Conservation (phyloP, 2,797 vertebrate genomes). For the Phrynocephalus forsythii region DNA sequence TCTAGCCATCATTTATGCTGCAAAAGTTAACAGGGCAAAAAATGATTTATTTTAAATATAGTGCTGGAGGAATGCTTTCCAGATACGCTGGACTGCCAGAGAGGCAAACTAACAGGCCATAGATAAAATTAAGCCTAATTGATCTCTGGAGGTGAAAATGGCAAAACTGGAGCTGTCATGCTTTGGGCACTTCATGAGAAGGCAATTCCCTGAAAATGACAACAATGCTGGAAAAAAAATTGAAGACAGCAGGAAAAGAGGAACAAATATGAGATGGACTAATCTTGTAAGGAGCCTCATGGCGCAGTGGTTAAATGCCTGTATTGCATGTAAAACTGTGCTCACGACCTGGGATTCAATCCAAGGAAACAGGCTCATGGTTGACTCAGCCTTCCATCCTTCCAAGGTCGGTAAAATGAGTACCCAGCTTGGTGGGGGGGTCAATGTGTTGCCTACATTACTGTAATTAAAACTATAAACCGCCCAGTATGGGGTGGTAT, state of each 20-base stretch:
- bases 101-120: not conserved
- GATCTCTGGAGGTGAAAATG: not conserved
- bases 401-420: too few relatives aligned
- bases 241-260: not conserved
- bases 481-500: too few relatives aligned
- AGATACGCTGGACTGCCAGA: not conserved
- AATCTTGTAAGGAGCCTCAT: too few relatives aligned
- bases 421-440: too few relatives aligned
- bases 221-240: not conserved
- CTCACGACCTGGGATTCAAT: too few relatives aligned
- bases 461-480: too few relatives aligned
- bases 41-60: not conserved
- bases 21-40: not conserved
- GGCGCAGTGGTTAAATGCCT: too few relatives aligned
- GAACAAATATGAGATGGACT: not conserved
- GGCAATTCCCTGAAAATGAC: not conserved
- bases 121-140: not conserved
- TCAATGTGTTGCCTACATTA: too few relatives aligned
- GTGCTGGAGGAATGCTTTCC: not conserved
- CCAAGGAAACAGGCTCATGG: too few relatives aligned
- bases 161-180: not conserved
- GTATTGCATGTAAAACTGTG: too few relatives aligned
- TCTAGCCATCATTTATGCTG: not conserved
- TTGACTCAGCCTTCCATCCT: too few relatives aligned
- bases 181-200: not conserved